These are phyloP conservation scores for Eristalis tenax DNA, from an alignment of 2,888 invertebrate genomes.

Conservation along the genomic window DNA sequence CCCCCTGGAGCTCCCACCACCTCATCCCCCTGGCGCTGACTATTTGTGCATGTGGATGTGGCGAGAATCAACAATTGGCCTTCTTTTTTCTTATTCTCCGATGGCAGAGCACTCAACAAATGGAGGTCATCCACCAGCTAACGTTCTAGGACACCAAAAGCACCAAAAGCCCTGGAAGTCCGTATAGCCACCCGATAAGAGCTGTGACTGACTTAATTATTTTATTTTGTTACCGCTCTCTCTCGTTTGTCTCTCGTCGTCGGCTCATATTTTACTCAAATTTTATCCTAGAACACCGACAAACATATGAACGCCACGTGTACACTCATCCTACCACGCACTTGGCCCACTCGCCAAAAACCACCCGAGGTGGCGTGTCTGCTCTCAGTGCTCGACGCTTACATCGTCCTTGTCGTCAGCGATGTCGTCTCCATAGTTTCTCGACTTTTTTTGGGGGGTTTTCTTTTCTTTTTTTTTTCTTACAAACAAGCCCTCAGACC, in stretches of 20 bases:
- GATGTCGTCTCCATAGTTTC: slow-evolving; percentile 64
- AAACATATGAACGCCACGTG: slow-evolving; percentile 43
- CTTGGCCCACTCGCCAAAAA: not conserved
- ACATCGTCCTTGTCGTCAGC: slow-evolving; percentile 10
- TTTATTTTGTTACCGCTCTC: not conserved
- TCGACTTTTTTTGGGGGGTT: not conserved
- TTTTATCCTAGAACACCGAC: slow-evolving; percentile 39
- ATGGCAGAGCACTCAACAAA: not conserved
- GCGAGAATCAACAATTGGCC: slow-evolving; percentile 59
- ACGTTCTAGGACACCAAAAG: slow-evolving; percentile 15
- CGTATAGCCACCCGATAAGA: slow-evolving; percentile 36
- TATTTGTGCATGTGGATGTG: slow-evolving; percentile 1
- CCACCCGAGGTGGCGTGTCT: not conserved
- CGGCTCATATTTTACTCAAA: slow-evolving; percentile 32
- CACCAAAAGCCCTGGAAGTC: slow-evolving; percentile 26
- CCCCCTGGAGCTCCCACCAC: not conserved
- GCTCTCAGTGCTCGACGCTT: slow-evolving; percentile 16
- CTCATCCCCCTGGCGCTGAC: not conserved
- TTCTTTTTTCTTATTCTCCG: slow-evolving; percentile 5
- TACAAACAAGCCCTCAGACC: slow-evolving; percentile 35
- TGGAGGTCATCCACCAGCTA: slow-evolving; percentile 52
- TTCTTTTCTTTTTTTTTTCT: slow-evolving; percentile 14
- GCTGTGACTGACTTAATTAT: slow-evolving; percentile 60
- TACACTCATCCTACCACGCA: slow-evolving; percentile 12
- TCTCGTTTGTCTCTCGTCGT: slow-evolving; percentile 4